These are phyloP conservation scores for Eubasilissa splendida DNA, from an alignment of 2,888 invertebrate species.

Conservation along the genomic window DNA sequence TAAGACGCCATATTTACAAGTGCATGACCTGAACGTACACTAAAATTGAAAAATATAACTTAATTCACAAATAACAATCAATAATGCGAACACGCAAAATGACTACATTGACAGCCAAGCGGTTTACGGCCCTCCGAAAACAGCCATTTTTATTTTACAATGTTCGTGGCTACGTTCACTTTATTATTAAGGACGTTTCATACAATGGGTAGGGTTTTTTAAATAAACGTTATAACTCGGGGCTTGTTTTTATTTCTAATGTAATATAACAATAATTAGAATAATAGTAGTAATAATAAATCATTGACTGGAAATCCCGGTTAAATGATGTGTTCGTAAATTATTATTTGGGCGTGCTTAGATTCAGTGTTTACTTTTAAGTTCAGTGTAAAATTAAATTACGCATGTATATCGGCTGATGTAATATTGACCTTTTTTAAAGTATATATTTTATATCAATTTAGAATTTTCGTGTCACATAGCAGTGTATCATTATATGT, in stretches of 20 bases:
- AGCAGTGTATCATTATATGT: too few species aligned
- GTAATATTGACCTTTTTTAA: too few species aligned
- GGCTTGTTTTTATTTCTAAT: neutral
- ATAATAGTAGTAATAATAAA: too few species aligned
- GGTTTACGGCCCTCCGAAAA: constrained; percentile 66
- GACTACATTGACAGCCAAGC: constrained; percentile 70
- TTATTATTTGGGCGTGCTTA: too few species aligned
- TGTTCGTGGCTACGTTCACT: constrained; percentile 50
- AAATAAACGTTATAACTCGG: constrained; percentile 10
- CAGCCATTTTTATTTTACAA: constrained; percentile 69
- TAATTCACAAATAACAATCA: constrained; percentile 59
- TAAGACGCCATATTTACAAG: neutral
- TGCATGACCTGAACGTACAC: constrained; percentile 16
- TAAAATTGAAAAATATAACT: constrained; percentile 11
- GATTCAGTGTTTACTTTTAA: too few species aligned
- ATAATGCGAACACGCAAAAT: constrained; percentile 64
- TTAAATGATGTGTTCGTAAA: too few species aligned
- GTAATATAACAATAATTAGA: too few species aligned
- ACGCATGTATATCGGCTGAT: too few species aligned
- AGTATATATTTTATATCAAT: too few species aligned
- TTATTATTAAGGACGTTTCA: neutral
- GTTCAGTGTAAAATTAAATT: too few species aligned
- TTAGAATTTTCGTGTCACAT: too few species aligned
- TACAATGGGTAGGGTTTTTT: neutral
- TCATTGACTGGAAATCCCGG: too few species aligned